Evolutionary conservation across 2,113 vertebrate genomes (phyloP).

Genomic region (Calyptomena viridis): DNA sequence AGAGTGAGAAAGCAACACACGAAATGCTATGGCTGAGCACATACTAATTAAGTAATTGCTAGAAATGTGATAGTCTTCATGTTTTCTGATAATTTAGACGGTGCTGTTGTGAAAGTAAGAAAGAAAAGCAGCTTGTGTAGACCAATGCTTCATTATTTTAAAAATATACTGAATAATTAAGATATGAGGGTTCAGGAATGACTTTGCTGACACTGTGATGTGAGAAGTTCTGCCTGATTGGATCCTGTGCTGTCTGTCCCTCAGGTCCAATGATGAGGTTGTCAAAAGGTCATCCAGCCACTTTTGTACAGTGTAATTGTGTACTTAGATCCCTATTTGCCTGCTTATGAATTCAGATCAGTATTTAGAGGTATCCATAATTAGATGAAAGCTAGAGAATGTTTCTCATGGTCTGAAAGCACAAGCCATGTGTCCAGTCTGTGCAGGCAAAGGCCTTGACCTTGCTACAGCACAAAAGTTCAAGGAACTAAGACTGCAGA

Average conservation of each 20-base stretch:
- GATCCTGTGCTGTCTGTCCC: neutral
- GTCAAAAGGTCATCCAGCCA: neutral
- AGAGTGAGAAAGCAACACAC: neutral
- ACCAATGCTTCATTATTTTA: neutral
- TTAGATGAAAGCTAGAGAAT: neutral
- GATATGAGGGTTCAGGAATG: neutral
- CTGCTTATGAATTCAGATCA: neutral
- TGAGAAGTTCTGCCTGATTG: neutral
- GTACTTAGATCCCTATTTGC: neutral
- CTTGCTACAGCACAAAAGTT: neutral
- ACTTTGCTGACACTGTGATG: neutral
- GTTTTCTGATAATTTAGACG: neutral
- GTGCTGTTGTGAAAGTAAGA: neutral
- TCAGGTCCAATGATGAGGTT: neutral
- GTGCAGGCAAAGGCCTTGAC: neutral
- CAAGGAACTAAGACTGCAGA: neutral
- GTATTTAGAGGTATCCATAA: neutral
- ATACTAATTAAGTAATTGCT: neutral
- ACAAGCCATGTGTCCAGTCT: neutral
- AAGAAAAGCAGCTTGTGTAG: neutral
- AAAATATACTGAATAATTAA: neutral
- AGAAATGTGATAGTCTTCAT: neutral
- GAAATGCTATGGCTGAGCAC: neutral
- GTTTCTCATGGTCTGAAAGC: neutral
- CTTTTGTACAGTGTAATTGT: neutral